Evolutionary conservation across 2,888 invertebrate species (phyloP).

Genomic region (Schizaphis graminum): DNA sequence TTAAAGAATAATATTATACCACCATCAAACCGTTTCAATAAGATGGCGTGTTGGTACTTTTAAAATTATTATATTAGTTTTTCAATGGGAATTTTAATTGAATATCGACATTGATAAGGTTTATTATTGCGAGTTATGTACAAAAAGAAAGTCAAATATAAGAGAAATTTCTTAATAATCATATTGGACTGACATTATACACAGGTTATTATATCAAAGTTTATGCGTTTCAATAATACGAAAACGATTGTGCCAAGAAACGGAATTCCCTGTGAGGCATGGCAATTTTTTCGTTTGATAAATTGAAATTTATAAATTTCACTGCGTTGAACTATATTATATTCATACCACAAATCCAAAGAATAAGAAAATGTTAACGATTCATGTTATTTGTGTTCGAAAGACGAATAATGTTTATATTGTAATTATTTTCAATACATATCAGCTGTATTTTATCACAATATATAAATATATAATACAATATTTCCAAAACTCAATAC

Average conservation of each 20-base stretch:
- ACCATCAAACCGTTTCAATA: neutral
- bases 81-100: constrained; percentile 32
- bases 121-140: neutral
- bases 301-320: neutral
- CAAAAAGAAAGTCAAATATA: constrained; percentile 13
- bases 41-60: neutral
- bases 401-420: too few species aligned
- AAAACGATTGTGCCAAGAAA: neutral
- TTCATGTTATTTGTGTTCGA: too few species aligned
- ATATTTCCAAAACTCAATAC: too few species aligned
- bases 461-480: too few species aligned
- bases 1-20: neutral
- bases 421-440: too few species aligned
- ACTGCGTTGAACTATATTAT: neutral
- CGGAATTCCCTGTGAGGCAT: neutral
- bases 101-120: neutral
- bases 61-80: neutral
- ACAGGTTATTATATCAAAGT: neutral
- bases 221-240: neutral
- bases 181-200: neutral
- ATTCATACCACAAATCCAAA: neutral
- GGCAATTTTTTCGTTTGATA: neutral
- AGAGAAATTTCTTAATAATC: neutral
- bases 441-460: too few species aligned
- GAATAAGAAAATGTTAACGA: too few species aligned